Conservation (phyloP, 2,113 vertebrate genomes). For the Sclerurus mexicanus region DNA sequence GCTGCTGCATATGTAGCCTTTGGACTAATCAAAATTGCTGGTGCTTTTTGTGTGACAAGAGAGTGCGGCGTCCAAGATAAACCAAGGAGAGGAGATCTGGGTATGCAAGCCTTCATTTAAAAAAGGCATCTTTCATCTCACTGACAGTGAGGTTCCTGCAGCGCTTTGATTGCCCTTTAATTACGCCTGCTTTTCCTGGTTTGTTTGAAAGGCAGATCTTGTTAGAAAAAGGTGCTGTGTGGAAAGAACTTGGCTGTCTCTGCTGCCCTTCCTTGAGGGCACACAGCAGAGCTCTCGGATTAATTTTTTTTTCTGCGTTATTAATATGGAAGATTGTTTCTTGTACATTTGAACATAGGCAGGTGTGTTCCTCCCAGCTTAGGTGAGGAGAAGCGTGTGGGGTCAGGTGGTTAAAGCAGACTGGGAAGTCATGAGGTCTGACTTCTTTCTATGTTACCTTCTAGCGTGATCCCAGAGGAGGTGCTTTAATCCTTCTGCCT, state of each 20-base stretch:
- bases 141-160: slow-evolving; percentile 55
- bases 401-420: not conserved
- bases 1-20: slow-evolving; percentile 1
- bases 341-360: not conserved
- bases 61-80: not conserved
- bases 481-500: not conserved
- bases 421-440: not conserved
- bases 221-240: slow-evolving; percentile 51
- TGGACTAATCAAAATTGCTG: not conserved
- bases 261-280: slow-evolving; percentile 58
- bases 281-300: not conserved
- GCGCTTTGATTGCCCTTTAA: slow-evolving; percentile 49
- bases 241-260: slow-evolving; percentile 52
- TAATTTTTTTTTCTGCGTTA: not conserved
- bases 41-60: not conserved
- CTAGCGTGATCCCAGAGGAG: not conserved
- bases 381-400: not conserved
- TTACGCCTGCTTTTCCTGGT: slow-evolving; percentile 54
- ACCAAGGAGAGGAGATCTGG: not conserved
- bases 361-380: not conserved
- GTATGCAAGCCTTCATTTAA: slow-evolving; percentile 15
- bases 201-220: slow-evolving; percentile 60
- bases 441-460: not conserved
- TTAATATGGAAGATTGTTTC: slow-evolving; percentile 12
- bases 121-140: slow-evolving; percentile 51